These are phyloP conservation scores for Lepisosteus oculatus DNA, from an alignment of 2,113 vertebrate genomes.

Conservation along the genomic window DNA sequence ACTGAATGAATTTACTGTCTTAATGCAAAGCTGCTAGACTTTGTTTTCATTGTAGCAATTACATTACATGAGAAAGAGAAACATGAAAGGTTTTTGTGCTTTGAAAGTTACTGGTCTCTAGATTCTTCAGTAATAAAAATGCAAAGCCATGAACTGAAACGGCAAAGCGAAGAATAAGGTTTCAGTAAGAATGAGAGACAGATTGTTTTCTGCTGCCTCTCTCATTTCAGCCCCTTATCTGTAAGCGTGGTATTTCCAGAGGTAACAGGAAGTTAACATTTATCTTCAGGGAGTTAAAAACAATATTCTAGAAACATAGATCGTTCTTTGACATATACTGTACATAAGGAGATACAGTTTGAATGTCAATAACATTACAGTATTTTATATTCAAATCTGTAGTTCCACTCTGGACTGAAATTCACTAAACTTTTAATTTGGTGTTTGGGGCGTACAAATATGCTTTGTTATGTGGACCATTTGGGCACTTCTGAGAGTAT, in stretches of 20 bases:
- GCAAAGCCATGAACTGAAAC: conserved; percentile 1
- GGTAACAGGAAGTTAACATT: conserved; percentile 1
- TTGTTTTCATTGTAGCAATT: neutral
- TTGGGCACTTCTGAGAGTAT: no score
- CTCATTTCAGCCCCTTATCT: neutral
- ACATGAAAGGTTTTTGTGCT: neutral
- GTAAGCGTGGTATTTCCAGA: neutral
- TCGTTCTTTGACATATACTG: neutral
- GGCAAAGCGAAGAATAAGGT: neutral
- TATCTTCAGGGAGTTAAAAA: neutral
- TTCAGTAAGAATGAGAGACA: neutral
- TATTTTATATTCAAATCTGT: neutral
- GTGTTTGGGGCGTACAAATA: no score
- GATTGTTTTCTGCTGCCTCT: neutral
- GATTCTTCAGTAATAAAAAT: conserved; percentile 5
- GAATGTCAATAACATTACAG: neutral
- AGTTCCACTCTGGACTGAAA: no score
- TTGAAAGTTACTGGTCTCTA: neutral
- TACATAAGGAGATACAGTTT: neutral
- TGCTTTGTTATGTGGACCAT: no score
- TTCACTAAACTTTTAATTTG: no score
- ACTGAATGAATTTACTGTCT: no score
- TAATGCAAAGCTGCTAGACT: no score
- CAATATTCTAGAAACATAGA: neutral
- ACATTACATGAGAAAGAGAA: neutral